Conservation (phyloP, 1,140 invertebrate species). For the Achatina immaculata region DNA sequence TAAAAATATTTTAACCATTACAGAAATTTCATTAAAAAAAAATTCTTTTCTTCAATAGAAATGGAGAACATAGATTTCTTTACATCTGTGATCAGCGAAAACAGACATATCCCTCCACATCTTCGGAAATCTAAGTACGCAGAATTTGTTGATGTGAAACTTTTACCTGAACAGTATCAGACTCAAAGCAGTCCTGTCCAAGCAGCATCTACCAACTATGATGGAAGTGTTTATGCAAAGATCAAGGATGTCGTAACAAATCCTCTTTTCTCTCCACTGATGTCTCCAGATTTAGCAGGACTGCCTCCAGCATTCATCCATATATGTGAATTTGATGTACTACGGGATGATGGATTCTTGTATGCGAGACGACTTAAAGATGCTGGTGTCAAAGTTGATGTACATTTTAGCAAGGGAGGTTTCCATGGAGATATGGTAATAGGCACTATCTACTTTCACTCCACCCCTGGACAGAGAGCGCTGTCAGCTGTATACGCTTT, state of each 20-base stretch:
- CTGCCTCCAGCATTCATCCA: conserved; percentile 45
- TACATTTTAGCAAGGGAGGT: conserved; percentile 32
- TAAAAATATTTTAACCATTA: not conserved
- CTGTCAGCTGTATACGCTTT: not conserved
- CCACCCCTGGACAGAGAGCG: not conserved
- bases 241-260: not conserved
- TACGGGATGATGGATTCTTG: conserved; percentile 54
- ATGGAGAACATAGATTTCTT: too few relatives aligned
- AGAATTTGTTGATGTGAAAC: not conserved
- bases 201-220: not conserved
- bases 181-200: not conserved
- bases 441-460: too few relatives aligned
- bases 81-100: not conserved
- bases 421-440: conserved; percentile 12
- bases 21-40: not conserved
- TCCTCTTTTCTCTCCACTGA: conserved; percentile 27
- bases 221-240: not conserved
- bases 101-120: conserved; percentile 5
- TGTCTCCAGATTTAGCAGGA: conserved; percentile 10
- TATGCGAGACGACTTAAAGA: conserved; percentile 44
- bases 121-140: not conserved
- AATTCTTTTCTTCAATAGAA: not conserved
- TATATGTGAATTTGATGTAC: conserved; percentile 47
- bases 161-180: not conserved
- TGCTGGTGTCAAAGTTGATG: conserved; percentile 38